Evolutionary conservation across 2,888 invertebrate species (phyloP).

Genomic region (Sphaerophoria rueppellii): DNA sequence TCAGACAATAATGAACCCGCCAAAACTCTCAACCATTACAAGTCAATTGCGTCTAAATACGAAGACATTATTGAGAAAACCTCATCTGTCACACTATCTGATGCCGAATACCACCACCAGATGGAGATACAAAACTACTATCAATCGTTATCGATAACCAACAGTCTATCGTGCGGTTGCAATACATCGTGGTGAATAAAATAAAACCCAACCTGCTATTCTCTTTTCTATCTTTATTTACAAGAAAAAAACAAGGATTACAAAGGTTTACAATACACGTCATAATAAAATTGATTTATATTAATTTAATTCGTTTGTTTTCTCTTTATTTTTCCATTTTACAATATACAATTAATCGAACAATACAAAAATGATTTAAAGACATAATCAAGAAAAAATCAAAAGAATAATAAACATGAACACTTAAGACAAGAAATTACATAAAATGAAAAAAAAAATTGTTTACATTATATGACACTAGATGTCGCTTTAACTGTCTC

Average conservation of each 20-base stretch:
- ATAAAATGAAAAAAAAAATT: constrained; percentile 40
- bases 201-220: constrained; percentile 25
- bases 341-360: constrained; percentile 52
- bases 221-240: constrained; percentile 68
- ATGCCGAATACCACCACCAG: constrained; percentile 33
- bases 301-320: constrained; percentile 26
- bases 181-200: constrained; percentile 52
- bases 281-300: constrained; percentile 41
- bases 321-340: constrained; percentile 11
- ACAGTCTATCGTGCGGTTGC: constrained; percentile 39
- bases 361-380: constrained; percentile 18
- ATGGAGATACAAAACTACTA: constrained; percentile 51
- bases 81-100: constrained; percentile 21
- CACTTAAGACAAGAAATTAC: constrained; percentile 61
- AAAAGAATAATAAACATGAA: constrained; percentile 40
- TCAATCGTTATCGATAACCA: constrained; percentile 44
- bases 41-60: neutral
- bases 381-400: constrained; percentile 2
- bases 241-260: constrained; percentile 61
- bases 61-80: constrained; percentile 44
- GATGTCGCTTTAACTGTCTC: constrained; percentile 51
- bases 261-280: constrained; percentile 53
- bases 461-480: constrained; percentile 70
- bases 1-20: constrained; percentile 13
- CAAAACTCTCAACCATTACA: neutral